A percentile compares a stretch with the other conserved stretches of the same genome.
Evolutionary conservation across 2,888 invertebrate species (phyloP).

Genomic region (Hypselothyrea guttata): DNA sequence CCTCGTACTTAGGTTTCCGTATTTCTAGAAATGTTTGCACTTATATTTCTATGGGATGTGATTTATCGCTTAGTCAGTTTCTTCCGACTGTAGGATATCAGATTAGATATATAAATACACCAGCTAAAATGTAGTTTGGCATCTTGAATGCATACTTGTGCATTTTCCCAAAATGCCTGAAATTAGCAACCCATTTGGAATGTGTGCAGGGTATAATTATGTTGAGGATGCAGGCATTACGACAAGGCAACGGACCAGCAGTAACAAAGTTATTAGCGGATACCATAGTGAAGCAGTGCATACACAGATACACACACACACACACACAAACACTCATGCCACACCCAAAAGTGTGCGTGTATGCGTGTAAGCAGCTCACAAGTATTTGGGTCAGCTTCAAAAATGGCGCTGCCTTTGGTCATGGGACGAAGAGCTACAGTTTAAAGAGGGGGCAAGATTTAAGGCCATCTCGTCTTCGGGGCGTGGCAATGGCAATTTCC

Average conservation of each 20-base stretch:
- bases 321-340: conserved; percentile 9
- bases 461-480: conserved; percentile 11
- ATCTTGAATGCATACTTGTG: too few species aligned
- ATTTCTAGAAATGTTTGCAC: too few species aligned
- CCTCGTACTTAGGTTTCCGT: too few species aligned
- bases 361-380: conserved; percentile 11
- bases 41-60: too few species aligned
- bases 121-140: too few species aligned
- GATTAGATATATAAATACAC: too few species aligned
- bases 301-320: conserved; percentile 10
- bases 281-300: conserved; percentile 29
- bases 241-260: conserved; percentile 41
- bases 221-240: conserved; percentile 38
- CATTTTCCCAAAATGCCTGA: too few species aligned
- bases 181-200: too few species aligned
- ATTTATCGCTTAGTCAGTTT: too few species aligned
- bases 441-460: too few species aligned
- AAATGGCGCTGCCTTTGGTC: conserved; percentile 33
- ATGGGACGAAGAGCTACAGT: background rate
- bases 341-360: conserved; percentile 18
- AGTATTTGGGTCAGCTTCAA: conserved; percentile 50
- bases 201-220: conserved; percentile 5
- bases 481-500: conserved; percentile 69
- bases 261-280: conserved; percentile 72
- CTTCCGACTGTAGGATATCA: too few species aligned